Base-by-base conservation (phyloP, 2,113 vertebrate species). In the Anoura caudifer region DNA sequence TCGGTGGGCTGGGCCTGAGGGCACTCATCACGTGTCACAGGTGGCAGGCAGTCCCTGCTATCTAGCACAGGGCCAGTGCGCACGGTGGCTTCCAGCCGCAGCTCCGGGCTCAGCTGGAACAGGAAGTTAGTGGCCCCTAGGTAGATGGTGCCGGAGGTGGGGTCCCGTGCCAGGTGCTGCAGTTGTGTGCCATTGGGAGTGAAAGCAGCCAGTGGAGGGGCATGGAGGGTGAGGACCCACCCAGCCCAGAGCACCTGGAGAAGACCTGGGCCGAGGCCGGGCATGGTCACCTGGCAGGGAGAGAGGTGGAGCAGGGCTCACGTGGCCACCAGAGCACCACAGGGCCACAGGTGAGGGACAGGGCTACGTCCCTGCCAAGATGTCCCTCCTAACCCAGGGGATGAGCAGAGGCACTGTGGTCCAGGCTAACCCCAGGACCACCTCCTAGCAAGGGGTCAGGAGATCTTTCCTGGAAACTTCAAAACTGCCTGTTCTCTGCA, bases 1-100 rank as follows among this genome's bases (percentile, higher is more conserved):
- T 98, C 99, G 0, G 99, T 99, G 72, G 91, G 52, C 92, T 98
- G 98, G 0, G 99, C 99, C 92, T 99, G 99, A 8, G 99, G 99
- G 97, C 99, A 99, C 98, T 99, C 99, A 47, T 96, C 97, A 31
- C 98, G 98, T 0, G 99, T 98, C 80, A 99, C 99, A 0, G 99
- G 99, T 0, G 99, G 99, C 19, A 99, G 98, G 93, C 99, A 99
- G 45, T 99, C 99, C 77, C 99, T 99, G 97, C 99, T 99, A 97
- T 99, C 99, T 38, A 98, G 98, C 95, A 99, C 98, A 0, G 99
- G 99, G 1, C 99, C 99, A 0, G 99, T 99, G 82, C 98, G 87
- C 83, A 98, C 99, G 11, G 98, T 76, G 3, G 98, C 98, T 96
- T 99, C 98, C 95, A 99, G 93, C 52, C 98, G 97, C 19, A 99